Evolutionary conservation across 2,797 vertebrate genomes (phyloP), one percentile per base, ranked within the genome.

Genomic region (Tamandua tetradactyla): DNA sequence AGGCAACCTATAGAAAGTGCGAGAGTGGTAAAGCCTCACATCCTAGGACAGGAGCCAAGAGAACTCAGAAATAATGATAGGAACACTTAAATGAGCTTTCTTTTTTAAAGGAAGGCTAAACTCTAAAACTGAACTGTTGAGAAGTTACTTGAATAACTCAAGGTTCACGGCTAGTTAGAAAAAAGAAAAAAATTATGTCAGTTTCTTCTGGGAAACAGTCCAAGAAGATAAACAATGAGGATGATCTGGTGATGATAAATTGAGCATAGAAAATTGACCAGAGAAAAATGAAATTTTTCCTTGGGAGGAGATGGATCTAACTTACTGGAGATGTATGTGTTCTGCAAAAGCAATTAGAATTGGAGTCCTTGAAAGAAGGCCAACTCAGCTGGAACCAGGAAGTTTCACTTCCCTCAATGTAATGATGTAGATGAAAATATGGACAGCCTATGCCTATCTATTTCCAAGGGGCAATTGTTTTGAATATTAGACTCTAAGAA

Each of bases 271-370:
- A 85, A 96, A 94, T 42, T 95, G 72, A 94, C 49, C 62, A 71
- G 80, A 68, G 59, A 62, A 93, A 90, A 85, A 66, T 20, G 49
- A 83, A 88, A 66, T 66, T 44, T 88, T 66, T 91, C 35, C 71
- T 68, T 75, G 59, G 68, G 59, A 93, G 59, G 37, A 95, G 83
- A 81, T 62, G 35, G 86, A 8, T 89, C 62, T 87, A 74, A 80
- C 68, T 87, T 55, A 66, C 35, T 92, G 44, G 61, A 85, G 80
- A 64, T 88, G 27, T 20, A 61, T 44, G 72, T 89, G 40, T 69
- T 87, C 93, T 95, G 92, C 80, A 95, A 92, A 95, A 94, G 93
- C 57, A 89, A 64, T 94, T 92, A 94, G 72, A 79, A 37, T 32
- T 12, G 32, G 83, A 57, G 66, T 89, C 82, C 95, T 93, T 61